Base-by-base conservation (phyloP, 2,888 invertebrate genomes). In the Eumerus sabulonum region DNA sequence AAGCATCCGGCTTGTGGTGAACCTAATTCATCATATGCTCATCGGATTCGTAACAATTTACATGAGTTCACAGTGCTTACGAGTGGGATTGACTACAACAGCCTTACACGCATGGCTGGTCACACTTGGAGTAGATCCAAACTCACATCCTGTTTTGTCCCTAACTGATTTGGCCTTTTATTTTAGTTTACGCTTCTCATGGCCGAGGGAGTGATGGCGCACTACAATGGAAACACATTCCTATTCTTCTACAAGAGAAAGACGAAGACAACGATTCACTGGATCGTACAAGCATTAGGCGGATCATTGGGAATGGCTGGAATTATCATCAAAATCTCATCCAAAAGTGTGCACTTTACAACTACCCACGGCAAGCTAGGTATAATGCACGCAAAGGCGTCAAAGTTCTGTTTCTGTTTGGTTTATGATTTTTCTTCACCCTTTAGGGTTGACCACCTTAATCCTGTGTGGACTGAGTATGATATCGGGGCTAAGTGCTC, bases 191-290 rank as follows among this genome's bases (percentile, higher is more conserved):
- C 73, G 0, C 84, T 87, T 11, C 83, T 87, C 0, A 87, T 87
- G 87, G 87, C 87, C 36, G 87, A 87, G 56, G 86, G 77, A 11
- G 84, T 86, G 66, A 86, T 87, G 86, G 84, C 85, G 53, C 86
- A 86, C 67, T 87, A 87, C 70, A 85, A 84, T 17, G 84, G 83
- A 53, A 87, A 86, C 68, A 82, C 84, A 51, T 36, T 85, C 2
- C 83, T 85, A 1, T 81, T 84, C 19, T 82, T 83, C 19, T 85
- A 84, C 50, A 82, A 77, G 9, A 83, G 86, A 1, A 83, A 84
- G 35, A 76, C 76, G 9, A 86, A 86, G 60, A 86, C 85, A 0
- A 83, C 82, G 9, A 71, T 84, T 1, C 87, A 87, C 70, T 84
- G 86, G 76, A 74, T 86, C 11, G 82, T 87, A 2, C 85, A 85